Conservation (phyloP, 2,797 vertebrate species). For the Tenualosa ilisha region DNA sequence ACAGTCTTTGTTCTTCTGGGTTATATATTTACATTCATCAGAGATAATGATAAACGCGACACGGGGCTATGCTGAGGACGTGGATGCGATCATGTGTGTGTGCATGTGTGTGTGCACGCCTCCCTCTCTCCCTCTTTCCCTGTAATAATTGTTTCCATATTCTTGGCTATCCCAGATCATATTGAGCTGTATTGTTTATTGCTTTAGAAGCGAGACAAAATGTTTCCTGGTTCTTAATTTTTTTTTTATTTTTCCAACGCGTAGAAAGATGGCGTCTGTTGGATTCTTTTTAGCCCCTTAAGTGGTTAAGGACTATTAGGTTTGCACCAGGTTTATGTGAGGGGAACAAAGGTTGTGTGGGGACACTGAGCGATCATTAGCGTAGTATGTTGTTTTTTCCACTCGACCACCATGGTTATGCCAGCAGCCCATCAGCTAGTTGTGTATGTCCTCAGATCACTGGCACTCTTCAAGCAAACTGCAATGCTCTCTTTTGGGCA, state of each 20-base stretch:
- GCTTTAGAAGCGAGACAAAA: constrained; percentile 68
- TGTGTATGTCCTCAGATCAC: constrained; percentile 23
- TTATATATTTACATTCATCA: constrained; percentile 39
- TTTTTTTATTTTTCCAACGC: constrained; percentile 29
- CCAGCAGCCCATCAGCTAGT: constrained; percentile 23
- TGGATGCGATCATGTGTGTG: constrained; percentile 46
- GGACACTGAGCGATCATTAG: constrained; percentile 39
- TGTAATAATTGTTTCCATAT: constrained; percentile 74
- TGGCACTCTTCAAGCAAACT: constrained; percentile 11
- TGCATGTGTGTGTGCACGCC: neutral
- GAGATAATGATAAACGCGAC: constrained; percentile 21
- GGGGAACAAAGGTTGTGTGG: constrained; percentile 41
- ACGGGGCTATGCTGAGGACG: constrained; percentile 29
- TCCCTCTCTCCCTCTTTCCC: constrained; percentile 33
- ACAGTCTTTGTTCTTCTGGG: constrained; percentile 24
- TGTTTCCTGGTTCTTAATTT: constrained; percentile 54
- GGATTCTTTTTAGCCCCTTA: constrained; percentile 40
- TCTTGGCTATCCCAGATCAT: constrained; percentile 66
- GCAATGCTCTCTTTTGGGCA: constrained; percentile 33
- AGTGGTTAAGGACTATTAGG: constrained; percentile 42
- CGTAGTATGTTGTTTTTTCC: constrained; percentile 16
- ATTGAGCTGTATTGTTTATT: constrained; percentile 76
- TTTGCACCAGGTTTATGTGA: constrained; percentile 39
- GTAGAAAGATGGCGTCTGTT: constrained; percentile 40
- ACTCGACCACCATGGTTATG: constrained; percentile 25